phyloP scores from a whole-genome alignment of 2,888 invertebrate genomes.

The Alsophila aescularia region DNA sequence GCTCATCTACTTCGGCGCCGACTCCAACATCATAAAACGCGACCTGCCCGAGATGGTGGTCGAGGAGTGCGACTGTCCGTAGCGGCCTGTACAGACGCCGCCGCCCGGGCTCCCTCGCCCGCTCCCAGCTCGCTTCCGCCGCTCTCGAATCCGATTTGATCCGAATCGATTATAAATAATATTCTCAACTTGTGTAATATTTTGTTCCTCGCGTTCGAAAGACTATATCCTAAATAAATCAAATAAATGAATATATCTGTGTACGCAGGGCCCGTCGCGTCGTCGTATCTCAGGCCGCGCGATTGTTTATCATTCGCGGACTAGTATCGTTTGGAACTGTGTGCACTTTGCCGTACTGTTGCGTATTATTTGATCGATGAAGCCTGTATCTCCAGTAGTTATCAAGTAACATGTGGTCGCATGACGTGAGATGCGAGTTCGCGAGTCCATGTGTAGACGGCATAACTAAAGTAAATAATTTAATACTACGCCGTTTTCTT shows the following conservation, averaged over 20 bases:
- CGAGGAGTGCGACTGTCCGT: slow-evolving; percentile 97
- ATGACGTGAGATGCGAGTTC: slow-evolving; percentile 47
- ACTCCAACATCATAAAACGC: slow-evolving; percentile 95
- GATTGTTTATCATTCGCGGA: slow-evolving; percentile 14
- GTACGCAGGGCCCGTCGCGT: slow-evolving; percentile 52
- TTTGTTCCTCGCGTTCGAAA: slow-evolving; percentile 85
- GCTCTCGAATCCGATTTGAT: slow-evolving; percentile 79
- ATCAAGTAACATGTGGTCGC: slow-evolving; percentile 13
- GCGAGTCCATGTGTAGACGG: slow-evolving; percentile 57
- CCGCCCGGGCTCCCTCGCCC: slow-evolving; percentile 53
- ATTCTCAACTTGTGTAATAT: slow-evolving; percentile 84
- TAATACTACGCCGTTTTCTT: slow-evolving; percentile 84
- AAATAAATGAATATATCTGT: slow-evolving; percentile 52
- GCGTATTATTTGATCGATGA: slow-evolving; percentile 26
- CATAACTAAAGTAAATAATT: slow-evolving; percentile 70
- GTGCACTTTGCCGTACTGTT: slow-evolving; percentile 33
- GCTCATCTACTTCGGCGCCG: slow-evolving; percentile 95
- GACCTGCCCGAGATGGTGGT: slow-evolving; percentile 98
- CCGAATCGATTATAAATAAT: slow-evolving; percentile 82
- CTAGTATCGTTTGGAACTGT: slow-evolving; percentile 26
- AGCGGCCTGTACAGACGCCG: slow-evolving; percentile 72
- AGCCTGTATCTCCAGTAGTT: slow-evolving; percentile 2
- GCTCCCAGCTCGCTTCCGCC: slow-evolving; percentile 74
- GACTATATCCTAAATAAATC: slow-evolving; percentile 82
- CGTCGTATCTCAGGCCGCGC: slow-evolving; percentile 43